These are phyloP conservation scores for Allacma fusca DNA, from an alignment of 2,888 invertebrate species.

Conservation along the genomic window DNA sequence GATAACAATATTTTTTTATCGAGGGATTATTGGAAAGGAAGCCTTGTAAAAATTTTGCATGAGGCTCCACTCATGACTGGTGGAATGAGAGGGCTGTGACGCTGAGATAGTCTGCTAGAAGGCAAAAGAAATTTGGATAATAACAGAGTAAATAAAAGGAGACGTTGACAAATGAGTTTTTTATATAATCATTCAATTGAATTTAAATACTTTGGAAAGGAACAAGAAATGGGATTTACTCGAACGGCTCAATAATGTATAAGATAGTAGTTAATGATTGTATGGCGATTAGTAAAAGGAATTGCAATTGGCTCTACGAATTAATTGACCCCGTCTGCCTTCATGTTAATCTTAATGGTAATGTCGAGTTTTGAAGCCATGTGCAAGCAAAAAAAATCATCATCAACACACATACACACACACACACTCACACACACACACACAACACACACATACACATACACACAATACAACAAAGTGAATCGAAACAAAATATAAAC, in stretches of 20 bases:
- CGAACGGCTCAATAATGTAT: slow-evolving; percentile 49
- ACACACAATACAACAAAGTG: not conserved
- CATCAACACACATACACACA: slow-evolving; percentile 4
- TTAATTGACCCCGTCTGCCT: slow-evolving; percentile 56
- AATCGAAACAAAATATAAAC: slow-evolving; percentile 34
- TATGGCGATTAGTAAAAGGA: slow-evolving; percentile 51
- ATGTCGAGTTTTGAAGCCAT: slow-evolving; percentile 29
- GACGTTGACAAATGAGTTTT: slow-evolving; percentile 45
- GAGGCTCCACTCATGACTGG: too few relatives aligned
- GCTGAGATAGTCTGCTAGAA: not conserved
- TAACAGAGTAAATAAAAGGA: slow-evolving; percentile 25
- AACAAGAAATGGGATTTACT: slow-evolving; percentile 46
- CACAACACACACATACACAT: too few relatives aligned
- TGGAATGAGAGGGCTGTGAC: too few relatives aligned
- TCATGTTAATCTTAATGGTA: slow-evolving; percentile 42
- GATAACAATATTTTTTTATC: too few relatives aligned
- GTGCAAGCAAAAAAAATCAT: slow-evolving; percentile 11
- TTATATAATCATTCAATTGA: slow-evolving; percentile 30
- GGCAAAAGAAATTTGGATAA: slow-evolving; percentile 17
- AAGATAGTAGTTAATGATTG: slow-evolving; percentile 53
- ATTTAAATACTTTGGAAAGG: slow-evolving; percentile 30
- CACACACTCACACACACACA: not conserved
- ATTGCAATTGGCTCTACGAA: slow-evolving; percentile 51
- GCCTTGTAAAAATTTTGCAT: too few relatives aligned
- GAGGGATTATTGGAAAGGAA: too few relatives aligned